Conservation (phyloP, 2,113 vertebrate genomes). For the Xiphias gladius region DNA sequence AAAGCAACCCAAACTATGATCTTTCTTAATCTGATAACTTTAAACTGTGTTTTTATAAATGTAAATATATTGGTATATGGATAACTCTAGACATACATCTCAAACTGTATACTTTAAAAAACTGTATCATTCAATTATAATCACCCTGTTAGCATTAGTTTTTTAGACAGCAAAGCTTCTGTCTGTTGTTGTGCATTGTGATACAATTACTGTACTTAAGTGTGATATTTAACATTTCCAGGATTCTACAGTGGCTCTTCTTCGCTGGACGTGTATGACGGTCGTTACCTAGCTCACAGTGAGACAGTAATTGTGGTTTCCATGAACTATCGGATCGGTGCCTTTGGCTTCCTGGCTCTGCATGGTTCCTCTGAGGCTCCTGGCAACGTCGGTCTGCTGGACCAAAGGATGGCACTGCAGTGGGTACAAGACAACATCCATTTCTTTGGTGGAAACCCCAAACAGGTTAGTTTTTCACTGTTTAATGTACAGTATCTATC, state of each 20-base stretch:
- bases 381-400: constrained; percentile 91
- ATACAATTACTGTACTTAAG: not conserved
- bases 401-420: constrained; percentile 91
- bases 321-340: constrained; percentile 93
- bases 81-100: not conserved
- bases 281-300: constrained; percentile 88
- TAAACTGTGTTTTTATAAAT: not conserved
- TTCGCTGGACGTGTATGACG: constrained; percentile 93
- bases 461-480: constrained; percentile 61
- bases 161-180: not conserved
- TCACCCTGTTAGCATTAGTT: not conserved
- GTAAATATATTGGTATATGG: not conserved
- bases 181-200: not conserved
- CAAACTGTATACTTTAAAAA: not conserved
- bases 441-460: constrained; percentile 90
- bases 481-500: not conserved
- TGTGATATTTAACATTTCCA: constrained; percentile 2
- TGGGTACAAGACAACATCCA: constrained; percentile 92
- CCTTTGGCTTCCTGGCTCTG: constrained; percentile 91
- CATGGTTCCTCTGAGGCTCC: constrained; percentile 91
- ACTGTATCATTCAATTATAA: too few relatives aligned
- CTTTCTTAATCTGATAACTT: not conserved
- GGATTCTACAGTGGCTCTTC: constrained; percentile 93
- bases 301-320: constrained; percentile 91
- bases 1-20: not conserved